phyloP scores from a whole-genome alignment of 2,888 invertebrate species.

The Elysia crispata region DNA sequence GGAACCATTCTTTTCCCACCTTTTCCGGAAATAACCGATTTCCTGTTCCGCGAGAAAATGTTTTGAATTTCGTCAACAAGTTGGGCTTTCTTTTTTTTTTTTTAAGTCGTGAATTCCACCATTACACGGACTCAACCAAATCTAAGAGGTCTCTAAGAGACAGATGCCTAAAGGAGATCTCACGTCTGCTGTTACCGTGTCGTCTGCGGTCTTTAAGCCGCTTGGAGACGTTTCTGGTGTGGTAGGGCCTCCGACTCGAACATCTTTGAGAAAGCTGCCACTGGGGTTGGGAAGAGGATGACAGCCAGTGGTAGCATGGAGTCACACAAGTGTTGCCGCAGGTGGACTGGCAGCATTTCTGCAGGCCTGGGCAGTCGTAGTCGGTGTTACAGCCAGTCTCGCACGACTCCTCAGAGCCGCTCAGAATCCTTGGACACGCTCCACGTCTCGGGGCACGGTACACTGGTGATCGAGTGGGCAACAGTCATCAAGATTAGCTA shows the following conservation, averaged over 20 bases:
- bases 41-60: no score
- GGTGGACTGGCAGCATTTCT: slow-evolving; percentile 30
- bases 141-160: no score
- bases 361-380: slow-evolving; percentile 23
- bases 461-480: no score
- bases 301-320: slow-evolving; percentile 19
- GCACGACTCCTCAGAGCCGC: background rate
- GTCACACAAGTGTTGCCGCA: slow-evolving; percentile 16
- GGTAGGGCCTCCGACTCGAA: background rate
- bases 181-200: background rate
- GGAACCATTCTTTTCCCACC: no score
- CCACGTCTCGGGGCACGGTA: background rate
- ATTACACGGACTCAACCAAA: no score
- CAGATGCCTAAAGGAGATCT: no score
- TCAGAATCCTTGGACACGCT: background rate
- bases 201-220: background rate
- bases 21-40: no score
- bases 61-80: no score
- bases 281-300: background rate
- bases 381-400: background rate
- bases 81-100: no score
- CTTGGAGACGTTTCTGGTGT: background rate
- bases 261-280: slow-evolving; percentile 11
- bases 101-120: no score
- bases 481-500: no score